Base-by-base conservation (phyloP, 2,797 vertebrate genomes). In the Hypotaenidia okinawae region DNA sequence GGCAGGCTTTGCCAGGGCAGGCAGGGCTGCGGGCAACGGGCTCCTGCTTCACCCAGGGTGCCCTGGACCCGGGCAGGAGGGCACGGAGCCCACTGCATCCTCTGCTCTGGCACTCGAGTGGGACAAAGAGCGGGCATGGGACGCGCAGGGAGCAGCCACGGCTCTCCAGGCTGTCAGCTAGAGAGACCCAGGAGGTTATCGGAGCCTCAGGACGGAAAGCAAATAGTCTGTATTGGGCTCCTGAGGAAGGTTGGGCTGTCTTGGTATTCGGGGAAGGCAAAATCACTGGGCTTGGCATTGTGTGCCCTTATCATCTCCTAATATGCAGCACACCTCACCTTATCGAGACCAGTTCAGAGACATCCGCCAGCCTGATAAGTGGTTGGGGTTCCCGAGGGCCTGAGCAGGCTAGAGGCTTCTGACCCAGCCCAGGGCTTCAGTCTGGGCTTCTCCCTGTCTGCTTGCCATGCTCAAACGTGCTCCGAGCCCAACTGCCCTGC, bases 181-280 rank as follows among this genome's bases (percentile, higher is more conserved):
- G 51, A 74, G 81, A 39, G 51, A 78, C 25, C 32, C 3, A 24
- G 28, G 17, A 91, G 73, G 52, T 91, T 86, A 84, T 81, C 16
- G 0, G 61, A 84, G 63, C 45, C 61, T 52, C 0, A 0, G 84
- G 85, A 84, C 0, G 0, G 45, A 94, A 72, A 94, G 78, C 93
- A 94, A 93, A 94, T 83, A 90, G 77, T 61, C 68, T 89, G 70
- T 66, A 8, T 8, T 30, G 2, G 67, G 81, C 64, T 91, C 57
- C 81, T 59, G 63, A 52, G 94, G 69, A 87, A 84, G 80, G 91
- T 35, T 88, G 91, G 79, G 93, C 91, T 82, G 87, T 55, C 67
- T 76, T 7, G 10, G 85, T 62, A 55, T 94, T 94, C 0, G 1
- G 74, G 49, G 68, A 92, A 92, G 49, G 89, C 61, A 86, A 88